Percentiles rank a stretch among this genome's conserved stretches.
Evolutionary conservation across 2,113 vertebrate genomes (phyloP).

Genomic region (Platichthys flesus): DNA sequence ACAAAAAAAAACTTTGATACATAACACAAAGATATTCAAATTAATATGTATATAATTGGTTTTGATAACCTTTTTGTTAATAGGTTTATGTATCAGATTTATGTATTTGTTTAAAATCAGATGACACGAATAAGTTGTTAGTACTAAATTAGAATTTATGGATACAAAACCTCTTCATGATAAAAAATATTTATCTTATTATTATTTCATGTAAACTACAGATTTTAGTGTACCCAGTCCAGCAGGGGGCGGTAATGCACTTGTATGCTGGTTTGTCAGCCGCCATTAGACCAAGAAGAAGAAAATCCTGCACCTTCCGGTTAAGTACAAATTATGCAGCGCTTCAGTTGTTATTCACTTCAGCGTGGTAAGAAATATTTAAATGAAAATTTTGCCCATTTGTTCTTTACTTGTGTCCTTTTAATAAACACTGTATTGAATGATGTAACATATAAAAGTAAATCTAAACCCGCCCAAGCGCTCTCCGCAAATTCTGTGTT

Average conservation of each 20-base stretch:
- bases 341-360: constrained; percentile 44
- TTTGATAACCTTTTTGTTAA: too few species aligned
- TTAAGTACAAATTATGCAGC: constrained; percentile 68
- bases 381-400: accelerated
- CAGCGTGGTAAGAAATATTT: constrained; percentile 63
- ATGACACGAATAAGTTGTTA: too few species aligned
- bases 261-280: neutral
- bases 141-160: too few species aligned
- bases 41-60: too few species aligned
- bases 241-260: neutral
- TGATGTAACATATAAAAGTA: accelerated
- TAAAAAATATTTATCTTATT: too few species aligned
- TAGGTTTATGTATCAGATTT: too few species aligned
- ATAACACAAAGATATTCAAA: too few species aligned
- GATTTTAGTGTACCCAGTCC: neutral
- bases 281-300: neutral
- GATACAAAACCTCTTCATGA: too few species aligned
- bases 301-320: constrained; percentile 3
- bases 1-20: too few species aligned
- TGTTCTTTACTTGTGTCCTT: neutral
- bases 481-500: neutral
- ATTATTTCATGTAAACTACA: neutral
- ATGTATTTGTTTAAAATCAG: too few species aligned
- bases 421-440: accelerated
- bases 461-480: neutral